Conservation (phyloP, 1,140 invertebrate genomes). For the Marisa cornuarietis region DNA sequence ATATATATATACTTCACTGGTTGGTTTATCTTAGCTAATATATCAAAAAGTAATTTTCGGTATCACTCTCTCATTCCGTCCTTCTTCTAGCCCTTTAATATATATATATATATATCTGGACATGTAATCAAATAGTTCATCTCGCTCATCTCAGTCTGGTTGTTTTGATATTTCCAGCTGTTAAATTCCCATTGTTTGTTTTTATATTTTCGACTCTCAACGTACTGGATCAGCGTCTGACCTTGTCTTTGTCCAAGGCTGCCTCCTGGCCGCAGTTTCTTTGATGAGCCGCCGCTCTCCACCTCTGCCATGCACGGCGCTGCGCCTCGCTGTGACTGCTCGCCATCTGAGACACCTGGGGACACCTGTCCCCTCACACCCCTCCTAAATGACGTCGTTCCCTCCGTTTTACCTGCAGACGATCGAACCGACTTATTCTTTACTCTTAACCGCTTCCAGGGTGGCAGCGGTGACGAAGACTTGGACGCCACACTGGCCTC, state of each 20-base stretch:
- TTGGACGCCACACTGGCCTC: neutral
- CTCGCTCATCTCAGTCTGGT: too few relatives aligned
- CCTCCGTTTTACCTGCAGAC: conserved; percentile 10
- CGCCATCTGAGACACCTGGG: conserved; percentile 15
- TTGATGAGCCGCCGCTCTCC: conserved; percentile 21
- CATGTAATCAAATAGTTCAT: too few relatives aligned
- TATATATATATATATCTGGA: too few relatives aligned
- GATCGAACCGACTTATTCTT: conserved; percentile 20
- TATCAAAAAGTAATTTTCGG: too few relatives aligned
- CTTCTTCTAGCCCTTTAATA: too few relatives aligned
- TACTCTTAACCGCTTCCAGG: conserved; percentile 7
- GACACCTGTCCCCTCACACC: conserved; percentile 17
- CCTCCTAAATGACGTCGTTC: conserved; percentile 13
- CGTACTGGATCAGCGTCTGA: too few relatives aligned
- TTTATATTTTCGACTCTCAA: too few relatives aligned
- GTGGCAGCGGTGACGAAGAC: conserved; percentile 11
- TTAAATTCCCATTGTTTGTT: too few relatives aligned
- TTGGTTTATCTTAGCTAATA: too few relatives aligned
- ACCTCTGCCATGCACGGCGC: conserved; percentile 7
- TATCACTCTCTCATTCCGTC: too few relatives aligned
- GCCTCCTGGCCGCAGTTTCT: conserved; percentile 19
- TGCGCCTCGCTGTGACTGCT: conserved; percentile 25
- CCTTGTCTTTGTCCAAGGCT: neutral
- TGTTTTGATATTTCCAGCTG: too few relatives aligned
- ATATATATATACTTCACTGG: too few relatives aligned